Percentiles rank a stretch among this genome's conserved stretches.
phyloP scores from a whole-genome alignment of 2,888 invertebrate genomes.

The Calliphora vomitoria region DNA sequence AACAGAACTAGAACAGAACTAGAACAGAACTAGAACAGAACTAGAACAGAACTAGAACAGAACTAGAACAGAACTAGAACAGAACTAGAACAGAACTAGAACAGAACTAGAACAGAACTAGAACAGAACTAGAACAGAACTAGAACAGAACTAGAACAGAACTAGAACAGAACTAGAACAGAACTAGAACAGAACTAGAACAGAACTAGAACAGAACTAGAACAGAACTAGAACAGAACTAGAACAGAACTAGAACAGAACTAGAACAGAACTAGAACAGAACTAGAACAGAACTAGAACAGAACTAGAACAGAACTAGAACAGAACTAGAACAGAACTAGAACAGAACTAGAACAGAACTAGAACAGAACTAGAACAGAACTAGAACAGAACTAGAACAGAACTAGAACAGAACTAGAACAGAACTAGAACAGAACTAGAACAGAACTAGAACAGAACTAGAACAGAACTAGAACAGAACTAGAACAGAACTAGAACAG shows the following conservation, averaged over 20 bases:
- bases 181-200: slow-evolving; percentile 1
- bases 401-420: slow-evolving; percentile 9
- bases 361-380: slow-evolving; percentile 6
- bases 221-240: neutral
- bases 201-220: neutral
- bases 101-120: neutral
- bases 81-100: neutral
- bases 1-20: neutral
- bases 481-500: neutral
- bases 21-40: neutral
- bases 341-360: slow-evolving; percentile 6
- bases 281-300: slow-evolving; percentile 7
- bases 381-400: slow-evolving; percentile 3
- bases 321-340: slow-evolving; percentile 3
- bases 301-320: slow-evolving; percentile 3
- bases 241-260: neutral
- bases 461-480: neutral
- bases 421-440: slow-evolving; percentile 6
- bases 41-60: neutral
- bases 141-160: slow-evolving; percentile 3
- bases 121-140: slow-evolving; percentile 3
- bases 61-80: slow-evolving; percentile 1
- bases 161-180: neutral
- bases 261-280: neutral
- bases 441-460: neutral